Percentiles rank a stretch among this genome's conserved stretches.
Evolutionary conservation across 1,140 invertebrate genomes (phyloP).

Genomic region (Platyura marginata): DNA sequence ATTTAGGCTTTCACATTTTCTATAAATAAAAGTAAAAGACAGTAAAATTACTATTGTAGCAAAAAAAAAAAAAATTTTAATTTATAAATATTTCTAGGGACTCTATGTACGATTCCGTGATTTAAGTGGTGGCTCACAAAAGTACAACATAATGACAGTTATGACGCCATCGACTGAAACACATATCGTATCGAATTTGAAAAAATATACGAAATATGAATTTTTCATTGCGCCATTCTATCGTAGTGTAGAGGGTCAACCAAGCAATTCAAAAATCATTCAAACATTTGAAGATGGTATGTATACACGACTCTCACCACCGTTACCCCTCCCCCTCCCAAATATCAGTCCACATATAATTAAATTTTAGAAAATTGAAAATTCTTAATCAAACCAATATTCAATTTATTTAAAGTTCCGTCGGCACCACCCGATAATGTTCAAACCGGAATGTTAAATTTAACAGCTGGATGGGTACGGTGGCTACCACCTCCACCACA

Average conservation of each 20-base stretch:
- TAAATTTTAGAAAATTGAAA: too few relatives aligned
- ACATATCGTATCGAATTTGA: conserved; percentile 50
- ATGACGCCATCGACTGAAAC: conserved; percentile 41
- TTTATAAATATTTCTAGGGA: conserved; percentile 73
- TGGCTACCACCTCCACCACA: conserved; percentile 64
- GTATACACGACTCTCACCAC: conserved; percentile 1
- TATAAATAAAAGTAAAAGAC: too few relatives aligned
- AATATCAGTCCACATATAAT: too few relatives aligned
- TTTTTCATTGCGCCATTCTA: conserved; percentile 79
- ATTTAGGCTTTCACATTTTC: too few relatives aligned
- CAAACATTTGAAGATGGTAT: conserved; percentile 51
- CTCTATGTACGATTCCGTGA: conserved; percentile 85
- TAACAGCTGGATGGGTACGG: conserved; percentile 48
- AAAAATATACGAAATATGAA: conserved; percentile 72
- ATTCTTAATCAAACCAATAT: background rate
- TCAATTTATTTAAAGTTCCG: conserved; percentile 34
- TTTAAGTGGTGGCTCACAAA: conserved; percentile 37
- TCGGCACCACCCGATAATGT: conserved; percentile 67
- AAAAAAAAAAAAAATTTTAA: too few relatives aligned
- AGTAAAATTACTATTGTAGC: too few relatives aligned
- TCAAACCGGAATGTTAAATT: conserved; percentile 64
- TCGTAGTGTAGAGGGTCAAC: conserved; percentile 63
- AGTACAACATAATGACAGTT: conserved; percentile 51
- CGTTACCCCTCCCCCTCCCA: background rate
- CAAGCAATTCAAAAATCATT: conserved; percentile 51